Base-by-base conservation (phyloP, 2,797 vertebrate species). In the Margarornis squamiger region DNA sequence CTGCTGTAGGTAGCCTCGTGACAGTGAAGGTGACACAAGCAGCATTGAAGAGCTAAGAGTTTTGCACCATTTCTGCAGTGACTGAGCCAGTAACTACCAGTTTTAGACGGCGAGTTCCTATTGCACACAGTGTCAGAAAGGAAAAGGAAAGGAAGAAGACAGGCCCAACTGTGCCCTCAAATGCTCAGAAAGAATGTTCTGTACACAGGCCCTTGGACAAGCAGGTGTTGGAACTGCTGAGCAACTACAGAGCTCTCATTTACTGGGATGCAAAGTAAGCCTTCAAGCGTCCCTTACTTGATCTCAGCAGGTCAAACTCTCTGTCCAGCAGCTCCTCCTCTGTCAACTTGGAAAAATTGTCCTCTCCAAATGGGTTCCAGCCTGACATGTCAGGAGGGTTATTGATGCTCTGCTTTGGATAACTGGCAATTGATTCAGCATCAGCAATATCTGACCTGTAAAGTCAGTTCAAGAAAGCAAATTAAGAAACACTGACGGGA, bases 331-430 rank as follows among this genome's bases (percentile, higher is more conserved):
- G 98, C 96, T 99, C 99, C 97, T 99, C 99, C 96, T 99, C 99
- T 1, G 99, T 99, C 97, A 99, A 71, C 86, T 98, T 99, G 90
- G 99, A 99, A 96, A 99, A 99, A 98, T 99, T 99, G 98, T 99
- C 99, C 97, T 99, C 99, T 96, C 99, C 99, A 45, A 99, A 99
- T 0, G 99, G 99, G 96, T 99, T 99, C 99, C 99, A 99, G 94
- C 98, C 96, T 17, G 99, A 99, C 99, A 99, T 99, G 93, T 99
- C 99, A 29, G 98, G 99, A 19, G 99, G 99, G 96, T 99, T 98
- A 91, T 66, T 99, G 97, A 98, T 84, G 57, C 92, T 98, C 94
- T 98, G 99, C 76, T 98, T 97, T 52, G 98, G 96, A 18, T 98
- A 98, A 76, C 91, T 84, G 85, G 93, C 90, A 91, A 98, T 49